Base-by-base conservation (phyloP, 2,888 invertebrate species). In the Ischnus inquisitorius region DNA sequence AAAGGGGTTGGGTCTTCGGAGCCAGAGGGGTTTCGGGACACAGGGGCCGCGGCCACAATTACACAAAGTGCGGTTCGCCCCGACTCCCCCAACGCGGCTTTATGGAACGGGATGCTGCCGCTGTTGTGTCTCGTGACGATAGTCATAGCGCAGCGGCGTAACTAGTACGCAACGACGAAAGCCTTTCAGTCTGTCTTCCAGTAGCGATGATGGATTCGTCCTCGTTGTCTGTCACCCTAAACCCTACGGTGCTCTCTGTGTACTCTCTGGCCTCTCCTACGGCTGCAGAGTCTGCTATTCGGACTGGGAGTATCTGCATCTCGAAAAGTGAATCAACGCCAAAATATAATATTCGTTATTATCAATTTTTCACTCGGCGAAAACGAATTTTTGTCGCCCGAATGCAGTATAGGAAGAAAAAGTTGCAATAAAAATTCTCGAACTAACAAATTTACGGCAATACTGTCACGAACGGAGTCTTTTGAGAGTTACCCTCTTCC, bases 61-160 rank as follows among this genome's bases (percentile, higher is more conserved):
- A 90, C 86, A 89, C 88, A 90, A 89, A 90, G 91, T 90, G 92
- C 92, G 90, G 84, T 91, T 91, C 89, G 89, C 87, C 71, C 85
- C 82, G 83, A 79, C 89, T 89, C 87, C 71, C 85, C 82, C 84
- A 79, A 67, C 84, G 79, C 79, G 71, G 75, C 65, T 57, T 54
- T 65, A 75, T 85, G 84, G 87, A 88, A 72, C 46, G 75, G 67
- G 90, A 89, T 90, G 89, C 90, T 90, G 91, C 89, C 90, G 89
- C 88, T 89, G 90, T 91, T 89, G 90, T 89, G 88, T 76, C 51
- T 83, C 10, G 48, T 65, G 39, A 46, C 34, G 39, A 62, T 77
- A 48, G 68, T 71, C 34, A 34, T 25, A 65, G 69, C 25, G 76
- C 62, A 57, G 71, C 60, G 10, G 25, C 16, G 16, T 22, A 65